These are phyloP conservation scores for Netelia fuscicornis DNA, from an alignment of 2,888 invertebrate species.

Conservation along the genomic window DNA sequence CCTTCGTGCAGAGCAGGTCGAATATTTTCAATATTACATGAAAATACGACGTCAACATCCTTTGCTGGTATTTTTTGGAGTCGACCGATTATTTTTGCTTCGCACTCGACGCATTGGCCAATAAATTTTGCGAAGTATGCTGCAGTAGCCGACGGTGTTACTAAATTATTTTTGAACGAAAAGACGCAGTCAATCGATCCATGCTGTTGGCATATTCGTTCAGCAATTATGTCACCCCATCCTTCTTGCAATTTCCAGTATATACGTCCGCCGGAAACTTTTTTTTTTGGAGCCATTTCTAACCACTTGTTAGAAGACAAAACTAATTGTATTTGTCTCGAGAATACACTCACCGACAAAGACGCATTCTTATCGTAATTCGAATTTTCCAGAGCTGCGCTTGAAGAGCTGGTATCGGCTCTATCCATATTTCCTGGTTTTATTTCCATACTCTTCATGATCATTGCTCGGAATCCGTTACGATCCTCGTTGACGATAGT, in stretches of 20 bases:
- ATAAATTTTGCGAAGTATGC: conserved; percentile 52
- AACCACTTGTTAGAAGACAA: conserved; percentile 40
- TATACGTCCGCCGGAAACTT: too few species aligned
- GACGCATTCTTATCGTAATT: background rate
- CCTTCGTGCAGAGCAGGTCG: conserved; percentile 28
- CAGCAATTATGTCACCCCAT: conserved; percentile 52
- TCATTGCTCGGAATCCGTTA: conserved; percentile 46
- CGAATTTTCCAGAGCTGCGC: too few species aligned
- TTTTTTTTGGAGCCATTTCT: conserved; percentile 33
- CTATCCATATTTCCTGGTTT: background rate
- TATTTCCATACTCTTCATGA: too few species aligned
- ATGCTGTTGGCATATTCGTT: conserved; percentile 64
- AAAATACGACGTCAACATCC: conserved; percentile 57
- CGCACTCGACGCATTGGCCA: conserved; percentile 62
- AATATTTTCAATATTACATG: conserved; percentile 60
- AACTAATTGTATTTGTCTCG: conserved; percentile 52
- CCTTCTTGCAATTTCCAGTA: too few species aligned
- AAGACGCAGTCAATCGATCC: conserved; percentile 53
- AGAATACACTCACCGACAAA: conserved; percentile 10
- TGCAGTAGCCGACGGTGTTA: conserved; percentile 58
- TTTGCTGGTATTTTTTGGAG: conserved; percentile 47
- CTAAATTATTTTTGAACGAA: conserved; percentile 65
- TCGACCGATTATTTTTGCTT: conserved; percentile 57
- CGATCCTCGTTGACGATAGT: conserved; percentile 60
- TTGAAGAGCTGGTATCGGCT: background rate